Percentiles rank a stretch among this genome's conserved stretches.
These are phyloP conservation scores for Heptranchias perlo DNA, from an alignment of 2,113 vertebrate species.

Conservation along the genomic window DNA sequence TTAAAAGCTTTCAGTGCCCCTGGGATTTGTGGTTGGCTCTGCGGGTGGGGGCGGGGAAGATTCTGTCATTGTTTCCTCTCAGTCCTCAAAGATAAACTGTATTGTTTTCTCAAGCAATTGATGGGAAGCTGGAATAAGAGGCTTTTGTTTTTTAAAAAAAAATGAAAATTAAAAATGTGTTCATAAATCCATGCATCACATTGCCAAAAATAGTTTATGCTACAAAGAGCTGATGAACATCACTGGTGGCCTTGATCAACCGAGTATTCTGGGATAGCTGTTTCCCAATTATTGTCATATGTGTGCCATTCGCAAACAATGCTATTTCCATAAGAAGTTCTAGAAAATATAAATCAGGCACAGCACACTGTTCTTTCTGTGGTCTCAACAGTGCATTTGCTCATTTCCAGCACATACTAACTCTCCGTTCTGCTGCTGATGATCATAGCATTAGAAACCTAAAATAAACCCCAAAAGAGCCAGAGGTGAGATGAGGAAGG, in stretches of 20 bases:
- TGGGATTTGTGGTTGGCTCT: neutral
- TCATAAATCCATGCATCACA: neutral
- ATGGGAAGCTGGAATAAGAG: neutral
- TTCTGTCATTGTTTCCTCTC: slow-evolving; percentile 8
- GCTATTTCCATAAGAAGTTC: neutral
- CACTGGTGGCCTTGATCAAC: neutral
- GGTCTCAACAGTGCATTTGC: neutral
- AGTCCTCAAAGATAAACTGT: neutral
- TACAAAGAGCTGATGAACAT: neutral
- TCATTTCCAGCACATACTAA: neutral
- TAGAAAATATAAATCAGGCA: neutral
- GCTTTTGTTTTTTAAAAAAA: neutral
- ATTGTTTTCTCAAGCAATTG: neutral
- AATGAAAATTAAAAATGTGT: neutral
- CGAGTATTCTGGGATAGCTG: neutral
- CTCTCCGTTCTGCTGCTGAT: neutral
- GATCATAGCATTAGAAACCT: neutral
- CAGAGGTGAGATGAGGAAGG: too few relatives aligned
- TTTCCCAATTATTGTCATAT: neutral
- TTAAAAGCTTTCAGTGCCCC: neutral
- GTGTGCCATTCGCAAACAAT: neutral
- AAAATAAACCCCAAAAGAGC: neutral
- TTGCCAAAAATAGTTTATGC: neutral
- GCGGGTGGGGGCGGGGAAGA: too few relatives aligned
- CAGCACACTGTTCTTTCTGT: neutral